Conservation (phyloP, 2,888 invertebrate species). For the Drosophila colorata region DNA sequence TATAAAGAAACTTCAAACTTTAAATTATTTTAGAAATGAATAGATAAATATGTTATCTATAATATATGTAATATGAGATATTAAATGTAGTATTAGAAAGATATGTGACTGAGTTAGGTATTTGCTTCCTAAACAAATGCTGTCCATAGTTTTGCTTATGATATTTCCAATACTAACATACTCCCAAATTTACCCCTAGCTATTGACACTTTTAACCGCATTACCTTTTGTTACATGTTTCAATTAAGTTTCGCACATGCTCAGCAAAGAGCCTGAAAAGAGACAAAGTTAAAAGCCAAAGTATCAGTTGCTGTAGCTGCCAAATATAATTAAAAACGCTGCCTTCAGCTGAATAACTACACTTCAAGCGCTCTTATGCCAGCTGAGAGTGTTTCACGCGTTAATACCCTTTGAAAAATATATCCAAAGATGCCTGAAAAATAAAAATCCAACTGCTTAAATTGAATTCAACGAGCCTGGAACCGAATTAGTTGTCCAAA, state of each 20-base stretch:
- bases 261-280: background rate
- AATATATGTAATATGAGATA: background rate
- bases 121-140: background rate
- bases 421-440: background rate
- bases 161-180: background rate
- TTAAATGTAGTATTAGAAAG: background rate
- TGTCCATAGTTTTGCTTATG: background rate
- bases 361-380: slow-evolving; percentile 8
- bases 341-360: slow-evolving; percentile 33
- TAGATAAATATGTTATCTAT: too few species aligned
- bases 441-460: too few species aligned
- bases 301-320: slow-evolving; percentile 18
- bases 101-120: background rate
- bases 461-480: too few species aligned
- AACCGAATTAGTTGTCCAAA: too few species aligned
- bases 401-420: background rate
- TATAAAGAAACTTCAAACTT: too few species aligned
- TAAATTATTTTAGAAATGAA: too few species aligned
- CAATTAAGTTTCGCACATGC: slow-evolving; percentile 42
- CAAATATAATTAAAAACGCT: slow-evolving; percentile 67
- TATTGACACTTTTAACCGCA: slow-evolving; percentile 30
- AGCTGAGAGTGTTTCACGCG: background rate
- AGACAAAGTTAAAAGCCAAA: slow-evolving; percentile 19
- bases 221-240: slow-evolving; percentile 44
- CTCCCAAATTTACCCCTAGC: background rate